These are phyloP conservation scores for Alca torda DNA, from an alignment of 2,797 vertebrate species.

Conservation along the genomic window DNA sequence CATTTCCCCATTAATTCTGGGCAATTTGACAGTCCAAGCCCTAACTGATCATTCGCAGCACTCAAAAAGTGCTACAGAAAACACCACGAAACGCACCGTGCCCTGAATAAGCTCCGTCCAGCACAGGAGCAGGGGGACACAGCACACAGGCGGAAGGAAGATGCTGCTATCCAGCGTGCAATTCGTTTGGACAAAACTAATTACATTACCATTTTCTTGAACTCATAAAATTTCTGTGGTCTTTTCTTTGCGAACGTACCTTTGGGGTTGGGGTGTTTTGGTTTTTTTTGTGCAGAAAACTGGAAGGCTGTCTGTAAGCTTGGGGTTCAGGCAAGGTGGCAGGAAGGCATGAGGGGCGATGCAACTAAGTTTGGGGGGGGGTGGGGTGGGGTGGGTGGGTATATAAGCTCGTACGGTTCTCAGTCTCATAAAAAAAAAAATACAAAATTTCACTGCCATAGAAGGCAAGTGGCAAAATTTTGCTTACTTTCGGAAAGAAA, in stretches of 20 bases:
- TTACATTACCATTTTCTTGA: not conserved
- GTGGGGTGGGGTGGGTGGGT: fast-evolving
- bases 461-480: not conserved
- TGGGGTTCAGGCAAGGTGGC: not conserved
- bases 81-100: fast-evolving
- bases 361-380: not conserved
- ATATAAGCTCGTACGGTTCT: not conserved
- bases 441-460: not conserved
- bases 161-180: not conserved
- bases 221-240: not conserved
- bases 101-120: not conserved
- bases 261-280: too few relatives aligned
- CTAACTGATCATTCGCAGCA: not conserved
- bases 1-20: not conserved
- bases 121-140: not conserved
- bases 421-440: not conserved
- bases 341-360: fast-evolving
- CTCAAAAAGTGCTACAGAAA: not conserved
- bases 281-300: not conserved
- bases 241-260: not conserved
- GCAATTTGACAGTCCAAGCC: not conserved
- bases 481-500: not conserved
- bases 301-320: not conserved
- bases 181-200: not conserved
- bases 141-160: not conserved